Percentiles rank a stretch among this genome's conserved stretches.
Evolutionary conservation across 2,888 invertebrate species (phyloP).

Genomic region (Drosophila paranaensis): DNA sequence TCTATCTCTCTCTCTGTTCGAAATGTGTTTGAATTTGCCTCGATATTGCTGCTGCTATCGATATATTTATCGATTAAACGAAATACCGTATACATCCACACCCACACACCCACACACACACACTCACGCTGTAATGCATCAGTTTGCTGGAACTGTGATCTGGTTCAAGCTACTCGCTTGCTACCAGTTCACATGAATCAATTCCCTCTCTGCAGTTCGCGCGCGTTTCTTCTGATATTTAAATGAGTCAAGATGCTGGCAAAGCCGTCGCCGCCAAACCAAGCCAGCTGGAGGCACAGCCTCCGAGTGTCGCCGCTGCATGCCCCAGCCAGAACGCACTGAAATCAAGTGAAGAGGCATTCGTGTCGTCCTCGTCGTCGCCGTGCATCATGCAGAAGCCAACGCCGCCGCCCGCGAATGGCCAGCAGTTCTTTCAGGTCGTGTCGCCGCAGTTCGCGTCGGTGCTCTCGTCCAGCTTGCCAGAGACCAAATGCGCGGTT

Average conservation of each 20-base stretch:
- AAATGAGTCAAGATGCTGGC: constrained; percentile 84
- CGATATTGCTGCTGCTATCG: constrained; percentile 47
- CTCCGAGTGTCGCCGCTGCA: constrained; percentile 10
- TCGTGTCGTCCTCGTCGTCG: constrained; percentile 22
- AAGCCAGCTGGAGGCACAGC: constrained; percentile 36
- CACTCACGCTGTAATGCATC: not conserved
- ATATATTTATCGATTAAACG: constrained; percentile 4
- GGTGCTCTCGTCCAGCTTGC: constrained; percentile 72
- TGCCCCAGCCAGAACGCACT: constrained; percentile 16
- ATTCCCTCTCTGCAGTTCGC: constrained; percentile 31
- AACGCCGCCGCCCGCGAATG: constrained; percentile 55
- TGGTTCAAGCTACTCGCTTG: not conserved
- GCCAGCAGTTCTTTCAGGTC: constrained; percentile 78
- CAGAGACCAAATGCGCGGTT: constrained; percentile 73
- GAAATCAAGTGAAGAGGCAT: constrained; percentile 50
- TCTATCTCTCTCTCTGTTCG: constrained; percentile 29
- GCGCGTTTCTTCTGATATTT: constrained; percentile 20
- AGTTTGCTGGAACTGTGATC: no score
- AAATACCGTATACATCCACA: not conserved
- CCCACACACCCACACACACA: constrained; percentile 12
- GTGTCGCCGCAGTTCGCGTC: constrained; percentile 80
- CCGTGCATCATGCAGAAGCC: constrained; percentile 60
- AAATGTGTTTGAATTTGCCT: constrained; percentile 59
- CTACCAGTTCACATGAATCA: constrained; percentile 7
- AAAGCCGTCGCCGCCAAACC: constrained; percentile 43